Evolutionary conservation across 1,140 invertebrate genomes (phyloP), one percentile per base, ranked within the genome.

Genomic region (Pristionchus pacificus): DNA sequence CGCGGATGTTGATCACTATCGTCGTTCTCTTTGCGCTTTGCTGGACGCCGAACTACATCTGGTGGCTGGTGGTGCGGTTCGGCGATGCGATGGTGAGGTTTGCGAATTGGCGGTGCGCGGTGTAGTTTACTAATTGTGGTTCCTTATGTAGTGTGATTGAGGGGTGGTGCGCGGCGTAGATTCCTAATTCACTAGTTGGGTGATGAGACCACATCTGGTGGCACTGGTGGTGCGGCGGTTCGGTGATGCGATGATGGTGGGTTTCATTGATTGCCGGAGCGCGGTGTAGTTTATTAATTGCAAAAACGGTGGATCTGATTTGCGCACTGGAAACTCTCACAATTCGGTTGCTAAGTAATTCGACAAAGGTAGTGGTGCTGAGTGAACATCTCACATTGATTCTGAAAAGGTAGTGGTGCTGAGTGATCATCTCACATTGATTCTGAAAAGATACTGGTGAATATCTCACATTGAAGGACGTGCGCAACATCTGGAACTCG

Each of bases 21-120:
- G 92, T 95, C 10, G 83, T 92, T 38, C 91, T 94, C 79, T 95
- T 95, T 85, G 95, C 95, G 84, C 88, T 93, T 10, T 95, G 92
- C 82, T 95, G 93, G 93, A 91, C 92, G 0, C 93, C 93, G 0
- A 81, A 93, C 0, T 93, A 93, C 78, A 88, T 91, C 29, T 83
- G 81, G 76, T 82, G 80, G 80, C 68, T 82, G 19, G 65, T 82
- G 30, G 87, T 94, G 57, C 92, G 93, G 85, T 93, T 92, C 2
- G 86, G 88, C 76, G 89, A 89, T 70, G 30, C 68, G 10, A 31
- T 66, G 64, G 71, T 72, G 15, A 72, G 64, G 19, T 49, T 49
- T 49, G 38, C 6, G 38, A 49, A 49, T 49, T 49, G 19, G 19
- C 38, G 19, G 38, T 10, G 19, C 38, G n/a, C n/a, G n/a, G n/a